A percentile compares a stretch with the other conserved stretches of the same genome.
Evolutionary conservation across 2,888 invertebrate species (phyloP).

Genomic region (Lycophotia porphyrea): DNA sequence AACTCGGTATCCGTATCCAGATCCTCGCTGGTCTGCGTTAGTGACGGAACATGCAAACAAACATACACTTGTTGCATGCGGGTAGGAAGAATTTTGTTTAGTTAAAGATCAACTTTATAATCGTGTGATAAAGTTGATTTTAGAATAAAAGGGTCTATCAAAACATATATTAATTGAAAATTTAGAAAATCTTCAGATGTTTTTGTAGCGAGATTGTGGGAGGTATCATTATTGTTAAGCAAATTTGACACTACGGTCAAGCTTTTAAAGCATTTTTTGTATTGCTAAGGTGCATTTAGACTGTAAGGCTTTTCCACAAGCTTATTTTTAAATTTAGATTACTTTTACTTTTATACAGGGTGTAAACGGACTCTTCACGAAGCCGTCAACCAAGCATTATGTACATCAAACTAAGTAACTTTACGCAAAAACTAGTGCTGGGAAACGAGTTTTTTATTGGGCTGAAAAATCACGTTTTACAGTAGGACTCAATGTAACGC

Average conservation of each 20-base stretch:
- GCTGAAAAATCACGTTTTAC: too few relatives aligned
- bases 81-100: conserved; percentile 54
- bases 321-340: too few relatives aligned
- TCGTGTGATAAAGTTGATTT: not conserved
- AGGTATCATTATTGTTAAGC: not conserved
- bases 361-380: too few relatives aligned
- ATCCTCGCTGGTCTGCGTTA: conserved; percentile 91
- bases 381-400: too few relatives aligned
- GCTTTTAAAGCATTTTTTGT: not conserved
- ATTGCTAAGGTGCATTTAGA: not conserved
- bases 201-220: not conserved
- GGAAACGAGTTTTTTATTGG: too few relatives aligned
- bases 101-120: not conserved
- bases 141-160: not conserved
- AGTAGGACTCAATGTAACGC: too few relatives aligned
- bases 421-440: too few relatives aligned
- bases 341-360: too few relatives aligned
- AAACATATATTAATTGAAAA: not conserved
- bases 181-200: not conserved
- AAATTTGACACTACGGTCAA: not conserved
- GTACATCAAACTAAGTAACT: too few relatives aligned
- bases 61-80: conserved; percentile 68
- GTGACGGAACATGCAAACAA: conserved; percentile 70
- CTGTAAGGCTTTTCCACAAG: not conserved
- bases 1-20: conserved; percentile 93